Conservation (phyloP, 1,140 invertebrate genomes). For the Colletes latitarsis region DNA sequence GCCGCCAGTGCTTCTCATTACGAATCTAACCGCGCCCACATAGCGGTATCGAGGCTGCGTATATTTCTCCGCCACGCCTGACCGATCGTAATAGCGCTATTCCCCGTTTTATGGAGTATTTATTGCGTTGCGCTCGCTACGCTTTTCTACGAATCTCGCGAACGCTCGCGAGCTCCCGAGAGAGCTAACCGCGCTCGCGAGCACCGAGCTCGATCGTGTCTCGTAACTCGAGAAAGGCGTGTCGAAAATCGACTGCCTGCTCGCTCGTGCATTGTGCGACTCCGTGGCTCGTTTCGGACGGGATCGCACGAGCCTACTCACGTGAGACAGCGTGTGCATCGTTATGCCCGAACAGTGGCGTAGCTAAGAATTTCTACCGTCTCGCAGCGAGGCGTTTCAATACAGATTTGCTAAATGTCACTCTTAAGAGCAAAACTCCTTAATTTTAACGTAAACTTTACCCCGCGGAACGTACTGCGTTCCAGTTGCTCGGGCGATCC, state of each 20-base stretch:
- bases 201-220: background rate
- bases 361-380: no score
- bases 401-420: no score
- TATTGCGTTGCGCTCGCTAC: constrained; percentile 31
- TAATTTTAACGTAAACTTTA: no score
- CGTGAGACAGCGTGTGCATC: no score
- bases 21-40: constrained; percentile 71
- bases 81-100: constrained; percentile 56
- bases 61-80: constrained; percentile 58
- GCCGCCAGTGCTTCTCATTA: constrained; percentile 63
- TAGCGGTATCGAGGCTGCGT: constrained; percentile 63
- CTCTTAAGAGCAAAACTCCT: no score
- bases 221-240: constrained; percentile 54
- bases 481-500: no score
- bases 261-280: constrained; percentile 37
- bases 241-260: constrained; percentile 57
- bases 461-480: no score
- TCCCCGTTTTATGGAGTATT: constrained; percentile 42
- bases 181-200: background rate
- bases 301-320: no score
- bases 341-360: no score
- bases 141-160: constrained; percentile 43
- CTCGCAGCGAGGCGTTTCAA: no score
- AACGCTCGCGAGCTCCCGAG: constrained; percentile 7
- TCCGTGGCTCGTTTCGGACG: background rate